Evolutionary conservation across 2,797 vertebrate species (phyloP).

Genomic region (Toxotes lorentzi): DNA sequence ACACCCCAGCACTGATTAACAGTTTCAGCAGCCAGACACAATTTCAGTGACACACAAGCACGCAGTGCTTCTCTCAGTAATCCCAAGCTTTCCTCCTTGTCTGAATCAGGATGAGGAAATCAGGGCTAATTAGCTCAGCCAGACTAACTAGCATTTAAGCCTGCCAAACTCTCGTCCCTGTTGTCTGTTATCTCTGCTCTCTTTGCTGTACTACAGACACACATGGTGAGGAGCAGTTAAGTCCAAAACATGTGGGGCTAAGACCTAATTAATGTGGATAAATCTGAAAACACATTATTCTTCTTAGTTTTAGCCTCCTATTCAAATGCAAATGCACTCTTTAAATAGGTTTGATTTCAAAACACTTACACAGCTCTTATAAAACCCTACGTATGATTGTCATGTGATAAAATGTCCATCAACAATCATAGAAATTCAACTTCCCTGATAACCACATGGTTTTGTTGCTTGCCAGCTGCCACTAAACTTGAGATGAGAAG

Average conservation of each 20-base stretch:
- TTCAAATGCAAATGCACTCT: constrained; percentile 1
- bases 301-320: neutral
- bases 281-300: constrained; percentile 29
- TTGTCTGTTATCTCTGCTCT: constrained; percentile 38
- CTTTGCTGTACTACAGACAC: constrained; percentile 18
- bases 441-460: neutral
- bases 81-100: constrained; percentile 71
- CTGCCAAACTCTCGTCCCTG: constrained; percentile 57
- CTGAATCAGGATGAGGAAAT: constrained; percentile 74
- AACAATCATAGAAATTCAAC: neutral
- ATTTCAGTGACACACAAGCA: constrained; percentile 38
- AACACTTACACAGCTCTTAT: neutral
- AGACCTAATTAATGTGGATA: constrained; percentile 10
- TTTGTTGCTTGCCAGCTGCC: neutral
- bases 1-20: constrained; percentile 8
- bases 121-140: constrained; percentile 77
- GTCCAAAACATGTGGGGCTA: neutral
- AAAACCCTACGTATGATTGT: neutral
- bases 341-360: neutral
- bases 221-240: constrained; percentile 4
- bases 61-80: constrained; percentile 65
- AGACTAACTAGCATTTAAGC: constrained; percentile 70
- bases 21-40: constrained; percentile 49
- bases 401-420: neutral
- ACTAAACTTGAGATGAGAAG: neutral